Evolutionary conservation across 2,797 vertebrate genomes (phyloP).

Genomic region (Echiichthys vipera): DNA sequence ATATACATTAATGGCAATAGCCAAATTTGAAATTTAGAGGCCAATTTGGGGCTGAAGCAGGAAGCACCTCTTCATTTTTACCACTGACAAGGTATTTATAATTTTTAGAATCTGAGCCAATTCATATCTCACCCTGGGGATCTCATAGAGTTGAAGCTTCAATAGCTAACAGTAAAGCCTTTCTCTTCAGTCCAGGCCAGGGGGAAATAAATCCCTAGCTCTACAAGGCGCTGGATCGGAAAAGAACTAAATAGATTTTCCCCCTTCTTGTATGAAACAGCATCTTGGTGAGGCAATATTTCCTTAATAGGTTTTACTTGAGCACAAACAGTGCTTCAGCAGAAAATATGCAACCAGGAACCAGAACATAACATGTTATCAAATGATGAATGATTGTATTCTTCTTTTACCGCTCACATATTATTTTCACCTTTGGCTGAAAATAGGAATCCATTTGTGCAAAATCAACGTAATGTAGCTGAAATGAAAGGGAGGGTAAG

Average conservation of each 20-base stretch:
- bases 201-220: slow-evolving; percentile 69
- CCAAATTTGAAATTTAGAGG: slow-evolving; percentile 41
- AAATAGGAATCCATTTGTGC: slow-evolving; percentile 62
- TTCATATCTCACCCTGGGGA: slow-evolving; percentile 70
- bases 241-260: slow-evolving; percentile 77
- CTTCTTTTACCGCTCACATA: slow-evolving; percentile 38
- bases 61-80: slow-evolving; percentile 49
- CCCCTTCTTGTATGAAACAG: slow-evolving; percentile 66
- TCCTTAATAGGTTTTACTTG: slow-evolving; percentile 78
- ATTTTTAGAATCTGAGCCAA: slow-evolving; percentile 56
- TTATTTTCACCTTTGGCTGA: slow-evolving; percentile 65
- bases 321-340: slow-evolving; percentile 73
- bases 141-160: slow-evolving; percentile 66
- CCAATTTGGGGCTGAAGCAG: slow-evolving; percentile 33
- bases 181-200: slow-evolving; percentile 60
- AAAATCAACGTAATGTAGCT: slow-evolving; percentile 63
- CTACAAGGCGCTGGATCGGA: slow-evolving; percentile 79
- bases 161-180: slow-evolving; percentile 65
- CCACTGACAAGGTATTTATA: slow-evolving; percentile 65
- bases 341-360: slow-evolving; percentile 72
- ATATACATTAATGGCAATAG: slow-evolving; percentile 27
- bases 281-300: slow-evolving; percentile 70
- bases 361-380: slow-evolving; percentile 72
- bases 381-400: slow-evolving; percentile 75
- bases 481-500: slow-evolving; percentile 57